phyloP scores from a whole-genome alignment of 2,888 invertebrate genomes.

The Clostera curtula region DNA sequence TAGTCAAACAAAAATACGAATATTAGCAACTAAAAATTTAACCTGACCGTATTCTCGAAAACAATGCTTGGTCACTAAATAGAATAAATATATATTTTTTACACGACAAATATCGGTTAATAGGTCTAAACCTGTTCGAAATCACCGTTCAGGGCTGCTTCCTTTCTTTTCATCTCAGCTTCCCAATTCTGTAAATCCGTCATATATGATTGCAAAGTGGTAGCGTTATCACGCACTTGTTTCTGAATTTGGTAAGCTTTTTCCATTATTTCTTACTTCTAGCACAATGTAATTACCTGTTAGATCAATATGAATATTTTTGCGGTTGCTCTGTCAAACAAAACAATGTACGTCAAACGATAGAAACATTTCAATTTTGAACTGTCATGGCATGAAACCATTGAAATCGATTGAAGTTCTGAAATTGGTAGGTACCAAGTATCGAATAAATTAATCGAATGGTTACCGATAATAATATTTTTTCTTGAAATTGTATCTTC shows the following conservation, averaged over 20 bases:
- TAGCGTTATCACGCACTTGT: conserved; percentile 81
- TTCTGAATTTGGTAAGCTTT: conserved; percentile 80
- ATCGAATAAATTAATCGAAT: no score
- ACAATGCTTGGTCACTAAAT: no score
- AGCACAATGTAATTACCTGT: conserved; percentile 35
- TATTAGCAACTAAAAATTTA: no score
- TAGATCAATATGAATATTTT: conserved; percentile 40
- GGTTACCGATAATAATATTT: no score
- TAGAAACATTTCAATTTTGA: conserved; percentile 13
- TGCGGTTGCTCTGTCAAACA: conserved; percentile 25
- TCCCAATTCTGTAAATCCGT: conserved; percentile 84
- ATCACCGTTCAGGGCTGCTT: conserved; percentile 70
- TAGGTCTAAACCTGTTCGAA: conserved; percentile 62
- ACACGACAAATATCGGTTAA: conserved; percentile 26
- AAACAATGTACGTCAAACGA: no score
- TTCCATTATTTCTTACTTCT: conserved; percentile 56
- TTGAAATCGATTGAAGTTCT: no score
- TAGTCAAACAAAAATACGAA: no score
- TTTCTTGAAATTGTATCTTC: no score
- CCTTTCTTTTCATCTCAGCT: conserved; percentile 82
- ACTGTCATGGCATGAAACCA: conserved; percentile 24
- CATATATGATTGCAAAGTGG: conserved; percentile 80
- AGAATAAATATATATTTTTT: no score
- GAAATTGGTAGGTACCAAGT: no score
- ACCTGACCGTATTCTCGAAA: no score